These are phyloP conservation scores for Pinna nobilis DNA, from an alignment of 1,140 invertebrate species.

Conservation along the genomic window DNA sequence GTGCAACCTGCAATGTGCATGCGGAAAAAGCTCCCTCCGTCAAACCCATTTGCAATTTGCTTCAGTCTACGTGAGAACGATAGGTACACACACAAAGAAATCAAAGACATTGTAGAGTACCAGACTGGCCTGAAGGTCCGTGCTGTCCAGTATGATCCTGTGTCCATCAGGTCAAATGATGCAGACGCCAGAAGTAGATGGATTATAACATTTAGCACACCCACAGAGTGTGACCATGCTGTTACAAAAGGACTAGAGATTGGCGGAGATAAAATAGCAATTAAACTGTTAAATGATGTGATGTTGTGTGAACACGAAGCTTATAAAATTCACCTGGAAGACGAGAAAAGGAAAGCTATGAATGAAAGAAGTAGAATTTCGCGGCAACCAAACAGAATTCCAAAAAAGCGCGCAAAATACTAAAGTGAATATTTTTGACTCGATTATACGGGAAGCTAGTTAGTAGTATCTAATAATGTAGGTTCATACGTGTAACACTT, in stretches of 20 bases:
- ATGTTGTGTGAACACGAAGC: constrained; percentile 23
- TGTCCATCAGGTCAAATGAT: constrained; percentile 16
- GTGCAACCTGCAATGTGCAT: constrained; percentile 31
- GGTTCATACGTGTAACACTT: no score
- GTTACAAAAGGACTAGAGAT: constrained; percentile 24
- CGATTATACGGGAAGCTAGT: no score
- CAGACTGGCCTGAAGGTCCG: constrained; percentile 23
- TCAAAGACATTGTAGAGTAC: constrained; percentile 5
- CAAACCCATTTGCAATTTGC: constrained; percentile 20
- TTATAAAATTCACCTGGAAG: constrained; percentile 12
- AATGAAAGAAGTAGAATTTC: background rate
- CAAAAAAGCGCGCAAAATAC: no score
- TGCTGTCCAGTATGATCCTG: constrained; percentile 30
- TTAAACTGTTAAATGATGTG: constrained; percentile 25
- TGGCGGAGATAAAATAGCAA: constrained; percentile 28
- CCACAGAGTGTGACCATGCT: constrained; percentile 7
- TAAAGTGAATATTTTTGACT: no score
- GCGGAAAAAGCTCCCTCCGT: constrained; percentile 1
- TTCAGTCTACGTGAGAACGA: constrained; percentile 30
- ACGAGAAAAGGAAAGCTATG: constrained; percentile 1
- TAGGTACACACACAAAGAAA: constrained; percentile 6
- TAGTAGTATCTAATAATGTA: no score
- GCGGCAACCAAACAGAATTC: no score
- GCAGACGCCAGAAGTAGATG: constrained; percentile 20
- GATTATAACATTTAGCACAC: constrained; percentile 18